phyloP scores from a whole-genome alignment of 2,888 invertebrate genomes.

The Hirudinaria manillensis region DNA sequence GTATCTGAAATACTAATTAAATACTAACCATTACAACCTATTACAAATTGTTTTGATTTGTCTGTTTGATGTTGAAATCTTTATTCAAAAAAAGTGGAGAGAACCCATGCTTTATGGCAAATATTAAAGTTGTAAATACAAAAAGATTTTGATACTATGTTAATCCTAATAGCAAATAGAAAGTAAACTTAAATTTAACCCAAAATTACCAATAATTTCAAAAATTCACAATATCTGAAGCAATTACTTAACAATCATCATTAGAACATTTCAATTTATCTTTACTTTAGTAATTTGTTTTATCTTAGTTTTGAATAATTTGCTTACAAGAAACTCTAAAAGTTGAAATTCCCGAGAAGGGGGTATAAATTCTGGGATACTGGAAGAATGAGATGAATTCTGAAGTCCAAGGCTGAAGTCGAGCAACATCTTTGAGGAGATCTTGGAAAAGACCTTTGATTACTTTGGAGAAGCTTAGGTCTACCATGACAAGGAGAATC shows the following conservation, averaged over 20 bases:
- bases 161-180: not conserved
- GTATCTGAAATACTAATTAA: no score
- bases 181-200: not conserved
- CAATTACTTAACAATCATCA: no score
- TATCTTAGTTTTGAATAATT: no score
- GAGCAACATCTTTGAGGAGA: slow-evolving; percentile 13
- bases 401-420: not conserved
- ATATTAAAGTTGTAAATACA: not conserved
- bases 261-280: no score
- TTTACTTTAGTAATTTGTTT: no score
- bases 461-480: slow-evolving; percentile 16
- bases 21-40: no score
- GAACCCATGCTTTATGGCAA: slow-evolving; percentile 14
- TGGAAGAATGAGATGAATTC: slow-evolving; percentile 2
- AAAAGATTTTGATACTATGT: slow-evolving; percentile 10
- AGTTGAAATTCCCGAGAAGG: no score
- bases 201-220: not conserved
- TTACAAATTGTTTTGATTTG: no score
- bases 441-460: slow-evolving; percentile 26
- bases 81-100: slow-evolving; percentile 11
- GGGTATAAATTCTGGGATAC: no score
- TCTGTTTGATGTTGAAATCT: slow-evolving; percentile 10
- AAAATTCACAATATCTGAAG: not conserved
- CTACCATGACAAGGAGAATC: slow-evolving; percentile 22
- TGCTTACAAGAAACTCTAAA: no score